phyloP scores from a whole-genome alignment of 2,797 vertebrate species.

The Linurgus olivaceus region DNA sequence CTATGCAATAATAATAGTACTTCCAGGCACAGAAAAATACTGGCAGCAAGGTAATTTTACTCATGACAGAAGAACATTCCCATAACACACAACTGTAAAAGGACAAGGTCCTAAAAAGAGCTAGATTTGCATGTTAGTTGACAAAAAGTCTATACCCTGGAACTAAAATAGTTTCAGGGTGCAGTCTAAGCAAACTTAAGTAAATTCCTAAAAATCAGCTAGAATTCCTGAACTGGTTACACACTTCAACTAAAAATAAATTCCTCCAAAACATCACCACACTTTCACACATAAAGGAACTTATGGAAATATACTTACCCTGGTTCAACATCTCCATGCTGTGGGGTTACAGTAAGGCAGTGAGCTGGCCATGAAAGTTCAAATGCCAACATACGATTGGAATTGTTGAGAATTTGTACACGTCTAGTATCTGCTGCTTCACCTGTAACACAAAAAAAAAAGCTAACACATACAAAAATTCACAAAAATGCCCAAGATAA shows the following conservation, averaged over 20 bases:
- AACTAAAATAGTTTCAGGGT: not conserved
- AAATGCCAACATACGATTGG: constrained; percentile 82
- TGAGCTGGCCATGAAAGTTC: constrained; percentile 96
- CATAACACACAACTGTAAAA: not conserved
- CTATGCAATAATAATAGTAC: not conserved
- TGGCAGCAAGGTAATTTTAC: not conserved
- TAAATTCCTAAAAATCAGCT: not conserved
- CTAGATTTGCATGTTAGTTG: not conserved
- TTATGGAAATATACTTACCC: constrained; percentile 77
- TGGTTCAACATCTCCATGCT: constrained; percentile 87
- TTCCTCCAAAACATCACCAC: not conserved
- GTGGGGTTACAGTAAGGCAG: constrained; percentile 93
- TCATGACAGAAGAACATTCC: not conserved
- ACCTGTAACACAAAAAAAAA: constrained; percentile 70
- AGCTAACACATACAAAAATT: not conserved
- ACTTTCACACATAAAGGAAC: not conserved
- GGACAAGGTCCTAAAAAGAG: not conserved
- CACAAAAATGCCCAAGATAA: not conserved
- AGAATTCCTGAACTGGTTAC: not conserved
- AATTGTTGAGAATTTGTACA: constrained; percentile 85
- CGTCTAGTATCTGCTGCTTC: constrained; percentile 75
- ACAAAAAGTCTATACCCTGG: not conserved
- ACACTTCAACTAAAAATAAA: not conserved
- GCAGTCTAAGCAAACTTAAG: not conserved
- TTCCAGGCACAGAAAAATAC: not conserved